phyloP scores from a whole-genome alignment of 2,113 vertebrate species.

The Meles meles region DNA sequence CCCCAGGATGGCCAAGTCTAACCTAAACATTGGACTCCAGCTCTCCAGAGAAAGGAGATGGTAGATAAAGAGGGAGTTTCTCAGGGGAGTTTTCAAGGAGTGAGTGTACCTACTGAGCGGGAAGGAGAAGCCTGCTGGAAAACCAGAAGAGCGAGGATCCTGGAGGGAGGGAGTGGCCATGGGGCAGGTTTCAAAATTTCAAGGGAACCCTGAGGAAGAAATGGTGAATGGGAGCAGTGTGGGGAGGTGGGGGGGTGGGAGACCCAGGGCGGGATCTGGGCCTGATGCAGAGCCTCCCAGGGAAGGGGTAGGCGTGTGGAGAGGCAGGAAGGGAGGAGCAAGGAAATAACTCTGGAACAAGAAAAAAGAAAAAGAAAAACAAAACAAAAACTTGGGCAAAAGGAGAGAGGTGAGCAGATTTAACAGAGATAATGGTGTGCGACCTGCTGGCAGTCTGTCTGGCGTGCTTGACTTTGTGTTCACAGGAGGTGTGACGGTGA shows the following conservation, averaged over 20 bases:
- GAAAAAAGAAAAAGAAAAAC: not conserved
- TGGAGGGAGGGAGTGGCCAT: not conserved
- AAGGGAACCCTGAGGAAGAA: not conserved
- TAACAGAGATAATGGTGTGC: too few relatives aligned
- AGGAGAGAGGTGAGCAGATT: not conserved
- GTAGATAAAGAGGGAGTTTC: not conserved
- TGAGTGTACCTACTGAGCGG: not conserved
- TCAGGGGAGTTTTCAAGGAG: not conserved
- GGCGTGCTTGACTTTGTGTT: not conserved
- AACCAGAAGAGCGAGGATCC: not conserved
- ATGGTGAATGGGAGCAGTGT: too few relatives aligned
- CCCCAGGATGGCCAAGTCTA: not conserved
- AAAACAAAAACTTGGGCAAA: not conserved
- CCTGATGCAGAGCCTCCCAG: not conserved
- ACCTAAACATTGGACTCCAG: not conserved
- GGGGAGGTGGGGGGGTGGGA: not conserved
- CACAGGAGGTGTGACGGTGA: not conserved
- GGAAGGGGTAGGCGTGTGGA: not conserved
- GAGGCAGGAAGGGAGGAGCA: not conserved
- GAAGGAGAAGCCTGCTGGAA: not conserved
- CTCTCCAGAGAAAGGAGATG: not conserved
- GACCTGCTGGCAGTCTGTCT: not conserved
- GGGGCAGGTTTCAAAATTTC: not conserved
- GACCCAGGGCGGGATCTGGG: accelerated
- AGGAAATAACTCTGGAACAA: not conserved